A percentile compares a stretch with the other conserved stretches of the same genome.
Evolutionary conservation across 2,797 vertebrate species (phyloP).

Genomic region (Sebastes oblongus): DNA sequence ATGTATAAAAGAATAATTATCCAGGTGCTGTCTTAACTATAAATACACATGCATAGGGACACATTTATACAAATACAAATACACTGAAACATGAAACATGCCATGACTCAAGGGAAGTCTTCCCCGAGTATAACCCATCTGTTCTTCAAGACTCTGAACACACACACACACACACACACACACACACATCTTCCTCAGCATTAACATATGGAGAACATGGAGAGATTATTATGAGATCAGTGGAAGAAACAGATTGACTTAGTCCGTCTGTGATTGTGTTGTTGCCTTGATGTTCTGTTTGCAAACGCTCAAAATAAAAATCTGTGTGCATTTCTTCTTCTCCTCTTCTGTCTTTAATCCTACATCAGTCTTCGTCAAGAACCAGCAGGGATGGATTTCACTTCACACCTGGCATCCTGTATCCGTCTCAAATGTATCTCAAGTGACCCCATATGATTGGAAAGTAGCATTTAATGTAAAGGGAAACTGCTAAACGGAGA

Average conservation of each 20-base stretch:
- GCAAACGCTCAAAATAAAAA: not conserved
- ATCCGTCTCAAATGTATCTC: not conserved
- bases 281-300: not conserved
- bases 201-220: slow-evolving; percentile 5
- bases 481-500: not conserved
- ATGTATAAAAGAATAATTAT: not conserved
- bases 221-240: not conserved
- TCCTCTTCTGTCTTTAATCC: not conserved
- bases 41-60: too few relatives aligned
- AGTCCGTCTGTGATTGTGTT: not conserved
- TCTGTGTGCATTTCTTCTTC: not conserved
- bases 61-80: not conserved
- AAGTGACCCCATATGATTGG: not conserved
- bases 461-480: not conserved
- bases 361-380: not conserved
- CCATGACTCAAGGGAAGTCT: not conserved
- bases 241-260: not conserved
- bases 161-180: not conserved
- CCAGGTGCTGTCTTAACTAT: not conserved
- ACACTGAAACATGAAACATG: not conserved
- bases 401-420: not conserved
- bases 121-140: not conserved
- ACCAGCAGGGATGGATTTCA: not conserved
- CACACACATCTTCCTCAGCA: not conserved
- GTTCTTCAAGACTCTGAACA: not conserved